Conservation (phyloP, 2,113 vertebrate genomes). For the Paedocypris sp. region DNA sequence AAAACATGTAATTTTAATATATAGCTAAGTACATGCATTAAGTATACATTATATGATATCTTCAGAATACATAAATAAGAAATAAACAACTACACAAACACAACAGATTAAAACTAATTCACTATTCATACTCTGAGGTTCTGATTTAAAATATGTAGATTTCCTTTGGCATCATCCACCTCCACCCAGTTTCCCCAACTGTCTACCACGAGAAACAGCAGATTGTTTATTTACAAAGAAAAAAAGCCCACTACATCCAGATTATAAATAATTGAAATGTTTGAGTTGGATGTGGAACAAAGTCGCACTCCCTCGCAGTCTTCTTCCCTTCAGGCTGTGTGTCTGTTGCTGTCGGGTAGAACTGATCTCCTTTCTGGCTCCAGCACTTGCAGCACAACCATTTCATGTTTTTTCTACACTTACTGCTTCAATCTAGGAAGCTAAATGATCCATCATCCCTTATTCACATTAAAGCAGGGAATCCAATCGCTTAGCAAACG, state of each 20-base stretch:
- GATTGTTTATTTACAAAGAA: constrained; percentile 59
- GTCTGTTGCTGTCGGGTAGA: constrained; percentile 14
- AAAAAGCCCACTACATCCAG: constrained; percentile 49
- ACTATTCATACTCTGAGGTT: too few relatives aligned
- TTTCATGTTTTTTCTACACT: background rate
- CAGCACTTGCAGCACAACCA: background rate
- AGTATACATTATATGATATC: too few relatives aligned
- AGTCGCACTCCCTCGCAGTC: constrained; percentile 42
- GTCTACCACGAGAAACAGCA: constrained; percentile 36
- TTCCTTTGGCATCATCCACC: background rate
- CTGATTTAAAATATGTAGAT: background rate
- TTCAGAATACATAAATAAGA: too few relatives aligned
- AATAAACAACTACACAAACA: too few relatives aligned
- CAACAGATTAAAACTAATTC: too few relatives aligned
- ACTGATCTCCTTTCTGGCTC: background rate
- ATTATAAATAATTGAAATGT: constrained; percentile 60
- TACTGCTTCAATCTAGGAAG: too few relatives aligned
- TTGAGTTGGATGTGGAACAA: constrained; percentile 60
- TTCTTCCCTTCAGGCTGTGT: constrained; percentile 43
- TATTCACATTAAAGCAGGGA: too few relatives aligned
- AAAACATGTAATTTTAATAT: too few relatives aligned
- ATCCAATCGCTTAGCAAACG: background rate
- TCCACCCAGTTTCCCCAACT: constrained; percentile 1
- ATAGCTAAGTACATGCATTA: too few relatives aligned
- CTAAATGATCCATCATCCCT: too few relatives aligned